Evolutionary conservation across 2,888 invertebrate species (phyloP), one percentile per base, ranked within the genome.

Genomic region (Nemoura dubitans): DNA sequence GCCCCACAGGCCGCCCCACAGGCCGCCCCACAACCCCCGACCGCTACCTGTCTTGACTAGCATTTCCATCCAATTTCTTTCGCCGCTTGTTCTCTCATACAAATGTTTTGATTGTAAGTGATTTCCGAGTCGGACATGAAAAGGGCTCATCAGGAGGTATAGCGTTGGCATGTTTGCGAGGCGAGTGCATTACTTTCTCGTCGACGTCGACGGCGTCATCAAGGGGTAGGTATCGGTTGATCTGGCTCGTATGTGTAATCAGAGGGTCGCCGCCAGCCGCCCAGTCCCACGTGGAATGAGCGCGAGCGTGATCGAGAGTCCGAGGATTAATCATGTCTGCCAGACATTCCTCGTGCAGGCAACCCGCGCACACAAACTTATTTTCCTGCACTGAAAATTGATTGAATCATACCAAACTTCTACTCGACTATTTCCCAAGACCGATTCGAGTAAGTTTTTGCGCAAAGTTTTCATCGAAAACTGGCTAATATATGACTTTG

Each of bases 401-500:
- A 59, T 59, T 59, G 59, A 59, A 59, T 59, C 59, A 59, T 59
- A 59, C 16, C 59, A 59, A 59, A 59, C 59, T 59, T 59, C 59
- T 59, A 59, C 59, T 59, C 59, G 59, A 21, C 59, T 59, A 59
- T 59, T 59, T 59, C 59, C 59, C 59, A 59, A 59, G 59, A 10
- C 59, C 59, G 59, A 59, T 59, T 59, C 59, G 59, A 59, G 2
- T 14, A 59, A 59, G 59, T 59, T 59, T 59, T 59, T 59, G 16
- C 59, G 21, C 59, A 59, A 59, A 59, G 59, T 59, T 59, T 59
- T 59, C 59, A 59, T 59, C 59, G 59, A 59, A 59, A 21, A 21
- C 59, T 59, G 59, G 21, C 59, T 59, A 59, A 59, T 59, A 59
- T 59, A 59, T 59, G 59, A 59, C 59, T 59, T 59, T 59, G 59